Evolutionary conservation across 2,797 vertebrate genomes (phyloP), one percentile per base, ranked within the genome.

Genomic region (Lycodopsis pacificus): DNA sequence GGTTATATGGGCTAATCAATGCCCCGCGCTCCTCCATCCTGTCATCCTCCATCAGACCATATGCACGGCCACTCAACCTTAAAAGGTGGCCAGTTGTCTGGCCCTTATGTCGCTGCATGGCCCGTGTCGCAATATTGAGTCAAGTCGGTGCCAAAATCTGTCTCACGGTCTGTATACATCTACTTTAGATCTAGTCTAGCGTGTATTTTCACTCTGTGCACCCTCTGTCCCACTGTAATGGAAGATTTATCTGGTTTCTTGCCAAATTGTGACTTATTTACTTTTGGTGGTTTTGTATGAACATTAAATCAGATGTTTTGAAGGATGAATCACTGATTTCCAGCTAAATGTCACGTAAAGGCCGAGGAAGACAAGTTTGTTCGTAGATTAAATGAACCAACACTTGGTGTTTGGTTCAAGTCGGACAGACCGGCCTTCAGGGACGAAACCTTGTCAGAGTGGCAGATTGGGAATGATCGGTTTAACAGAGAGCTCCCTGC

Each of bases 41-140:
- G 91, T 91, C 89, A 69, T 85, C 89, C 85, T 38, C 81, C 40
- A 86, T 88, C 42, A 51, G 77, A 89, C 91, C 93, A 93, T 92
- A 92, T 93, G 92, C 87, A 78, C 84, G 56, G 80, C 73, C 90
- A 80, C 88, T 92, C 92, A 88, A 77, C 86, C 92, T 87, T 89
- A 88, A 92, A 53, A 93, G 91, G 91, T 87, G 90, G 87, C 83
- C 92, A 92, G 90, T 91, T 91, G 92, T 91, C 89, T 61, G 83
- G 85, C 73, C 89, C 91, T 88, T 91, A 90, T 92, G 90, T 88
- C 83, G 64, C 84, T 76, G 77, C 76, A 30, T 82, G 83, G 76
- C 81, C 86, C 3, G 27, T 85, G 79, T 88, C 75, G 83, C 87
- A 82, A 68, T 73, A 83, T 51, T 64, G 77, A 89, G 74, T 72